Conservation (phyloP, 1,140 invertebrate genomes). For the Ceratitis capitata region DNA sequence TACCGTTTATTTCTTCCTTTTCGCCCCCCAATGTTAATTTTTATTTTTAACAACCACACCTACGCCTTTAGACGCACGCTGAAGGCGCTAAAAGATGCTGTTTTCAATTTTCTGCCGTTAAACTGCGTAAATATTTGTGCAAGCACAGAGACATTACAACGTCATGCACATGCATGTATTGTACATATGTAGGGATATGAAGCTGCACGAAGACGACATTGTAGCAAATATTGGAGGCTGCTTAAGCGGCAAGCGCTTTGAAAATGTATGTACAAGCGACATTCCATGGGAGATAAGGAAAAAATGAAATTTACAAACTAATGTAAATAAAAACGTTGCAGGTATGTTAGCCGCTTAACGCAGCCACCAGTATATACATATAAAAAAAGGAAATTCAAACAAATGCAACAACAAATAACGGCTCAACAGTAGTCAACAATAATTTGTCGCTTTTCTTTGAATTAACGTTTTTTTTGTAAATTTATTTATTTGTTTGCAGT, state of each 20-base stretch:
- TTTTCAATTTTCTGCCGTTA: neutral
- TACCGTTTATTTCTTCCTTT: neutral
- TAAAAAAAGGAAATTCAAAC: neutral
- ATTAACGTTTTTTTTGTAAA: neutral
- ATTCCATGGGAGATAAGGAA: neutral
- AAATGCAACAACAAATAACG: neutral
- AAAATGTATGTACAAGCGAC: neutral
- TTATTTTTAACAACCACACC: neutral
- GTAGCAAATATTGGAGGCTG: neutral
- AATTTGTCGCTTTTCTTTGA: constrained; percentile 8
- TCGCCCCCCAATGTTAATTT: neutral
- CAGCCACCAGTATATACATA: neutral
- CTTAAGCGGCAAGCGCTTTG: neutral
- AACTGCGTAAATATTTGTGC: constrained; percentile 6
- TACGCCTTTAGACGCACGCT: neutral
- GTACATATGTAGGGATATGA: neutral
- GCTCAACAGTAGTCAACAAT: neutral
- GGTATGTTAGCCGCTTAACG: neutral
- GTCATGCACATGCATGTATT: too few relatives aligned
- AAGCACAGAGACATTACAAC: neutral
- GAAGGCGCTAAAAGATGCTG: constrained; percentile 18
- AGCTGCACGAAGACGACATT: neutral
- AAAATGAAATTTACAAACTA: neutral
- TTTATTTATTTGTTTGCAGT: neutral
- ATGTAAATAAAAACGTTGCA: neutral